Conservation (phyloP, 2,113 vertebrate genomes). For the Sapayoa aenigma region DNA sequence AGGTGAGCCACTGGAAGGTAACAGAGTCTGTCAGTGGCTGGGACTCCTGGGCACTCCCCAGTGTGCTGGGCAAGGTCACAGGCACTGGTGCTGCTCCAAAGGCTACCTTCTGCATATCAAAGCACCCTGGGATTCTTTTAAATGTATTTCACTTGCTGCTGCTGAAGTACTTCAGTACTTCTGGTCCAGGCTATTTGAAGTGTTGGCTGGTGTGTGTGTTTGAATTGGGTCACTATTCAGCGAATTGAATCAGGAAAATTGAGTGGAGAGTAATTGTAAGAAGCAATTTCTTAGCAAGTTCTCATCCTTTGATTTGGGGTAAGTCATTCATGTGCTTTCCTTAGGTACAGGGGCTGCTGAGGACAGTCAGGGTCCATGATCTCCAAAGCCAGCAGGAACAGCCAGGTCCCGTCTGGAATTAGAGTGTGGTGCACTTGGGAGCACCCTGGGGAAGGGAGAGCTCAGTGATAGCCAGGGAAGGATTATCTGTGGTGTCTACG, state of each 20-base stretch:
- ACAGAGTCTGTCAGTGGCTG: not conserved
- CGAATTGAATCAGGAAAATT: not conserved
- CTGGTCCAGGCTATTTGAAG: not conserved
- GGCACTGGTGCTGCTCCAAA: not conserved
- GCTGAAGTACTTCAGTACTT: not conserved
- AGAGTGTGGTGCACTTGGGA: not conserved
- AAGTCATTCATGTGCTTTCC: not conserved
- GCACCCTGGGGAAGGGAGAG: not conserved
- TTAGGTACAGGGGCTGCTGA: fast-evolving
- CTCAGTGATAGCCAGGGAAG: not conserved
- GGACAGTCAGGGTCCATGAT: fast-evolving
- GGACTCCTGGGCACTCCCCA: not conserved
- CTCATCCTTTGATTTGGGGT: fast-evolving
- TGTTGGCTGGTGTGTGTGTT: not conserved
- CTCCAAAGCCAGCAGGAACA: fast-evolving
- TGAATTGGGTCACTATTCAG: fast-evolving
- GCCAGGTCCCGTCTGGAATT: not conserved
- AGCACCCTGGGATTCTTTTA: not conserved
- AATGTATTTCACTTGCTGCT: not conserved
- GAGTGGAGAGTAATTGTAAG: not conserved
- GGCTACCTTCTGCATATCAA: not conserved
- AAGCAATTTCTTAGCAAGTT: not conserved
- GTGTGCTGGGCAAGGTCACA: not conserved
- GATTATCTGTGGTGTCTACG: not conserved
- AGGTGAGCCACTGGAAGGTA: not conserved